Percentiles rank a stretch among this genome's conserved stretches.
These are phyloP conservation scores for Eurypyga helias DNA, from an alignment of 2,113 vertebrate species.

Conservation along the genomic window DNA sequence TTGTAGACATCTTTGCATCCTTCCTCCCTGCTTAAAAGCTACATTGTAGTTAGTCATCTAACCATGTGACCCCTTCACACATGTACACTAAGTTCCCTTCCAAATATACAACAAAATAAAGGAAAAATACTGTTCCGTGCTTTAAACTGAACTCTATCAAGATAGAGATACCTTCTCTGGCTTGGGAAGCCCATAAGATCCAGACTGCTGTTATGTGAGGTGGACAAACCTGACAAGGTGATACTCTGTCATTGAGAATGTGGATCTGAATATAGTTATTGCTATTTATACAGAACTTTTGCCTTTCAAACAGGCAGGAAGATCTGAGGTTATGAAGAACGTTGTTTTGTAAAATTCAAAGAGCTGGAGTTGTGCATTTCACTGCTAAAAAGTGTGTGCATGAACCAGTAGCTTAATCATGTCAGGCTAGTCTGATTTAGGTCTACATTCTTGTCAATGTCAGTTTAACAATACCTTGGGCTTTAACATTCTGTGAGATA, in stretches of 20 bases:
- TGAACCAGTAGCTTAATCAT: not conserved
- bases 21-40: not conserved
- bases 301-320: not conserved
- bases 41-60: not conserved
- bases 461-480: not conserved
- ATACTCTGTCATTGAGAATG: not conserved
- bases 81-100: rapidly evolving
- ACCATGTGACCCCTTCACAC: not conserved
- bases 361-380: not conserved
- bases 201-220: not conserved
- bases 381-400: not conserved
- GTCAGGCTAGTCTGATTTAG: not conserved
- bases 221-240: not conserved
- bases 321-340: not conserved
- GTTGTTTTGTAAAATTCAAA: not conserved
- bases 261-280: not conserved
- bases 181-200: not conserved
- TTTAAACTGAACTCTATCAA: not conserved
- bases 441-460: not conserved
- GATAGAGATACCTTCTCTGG: rapidly evolving
- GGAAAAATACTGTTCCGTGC: not conserved
- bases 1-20: not conserved
- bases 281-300: not conserved
- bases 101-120: not conserved
- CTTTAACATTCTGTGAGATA: not conserved